Percentiles rank a stretch among this genome's conserved stretches.
Conservation (phyloP, 1,140 invertebrate genomes). For the Zaprionus inermis region DNA sequence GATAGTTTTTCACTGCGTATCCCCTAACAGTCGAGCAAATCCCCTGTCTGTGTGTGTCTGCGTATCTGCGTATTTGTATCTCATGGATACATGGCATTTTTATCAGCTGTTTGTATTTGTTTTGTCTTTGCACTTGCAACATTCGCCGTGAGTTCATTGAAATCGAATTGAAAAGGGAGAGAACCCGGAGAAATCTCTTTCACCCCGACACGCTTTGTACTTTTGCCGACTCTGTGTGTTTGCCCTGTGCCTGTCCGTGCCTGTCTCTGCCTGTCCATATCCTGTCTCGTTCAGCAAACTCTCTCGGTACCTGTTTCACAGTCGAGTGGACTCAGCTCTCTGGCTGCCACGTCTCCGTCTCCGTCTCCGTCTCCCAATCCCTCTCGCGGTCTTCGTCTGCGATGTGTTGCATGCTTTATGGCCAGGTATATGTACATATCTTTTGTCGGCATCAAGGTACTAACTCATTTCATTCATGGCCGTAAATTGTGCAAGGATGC, state of each 20-base stretch:
- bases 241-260: slow-evolving; percentile 40
- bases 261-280: slow-evolving; percentile 47
- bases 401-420: slow-evolving; percentile 67
- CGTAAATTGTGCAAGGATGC: slow-evolving; percentile 72
- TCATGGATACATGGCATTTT: slow-evolving; percentile 66
- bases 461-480: slow-evolving; percentile 76
- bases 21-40: slow-evolving; percentile 25
- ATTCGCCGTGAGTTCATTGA: slow-evolving; percentile 72
- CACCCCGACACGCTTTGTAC: slow-evolving; percentile 67
- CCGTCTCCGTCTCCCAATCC: neutral
- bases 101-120: slow-evolving; percentile 76
- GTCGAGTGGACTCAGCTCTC: slow-evolving; percentile 68
- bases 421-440: slow-evolving; percentile 47
- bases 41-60: slow-evolving; percentile 21
- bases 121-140: slow-evolving; percentile 67
- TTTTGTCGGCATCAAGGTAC: slow-evolving; percentile 71
- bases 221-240: slow-evolving; percentile 66
- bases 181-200: slow-evolving; percentile 68
- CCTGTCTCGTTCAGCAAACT: slow-evolving; percentile 43
- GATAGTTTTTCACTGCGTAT: slow-evolving; percentile 34
- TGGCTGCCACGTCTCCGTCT: neutral
- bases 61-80: slow-evolving; percentile 50
- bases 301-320: slow-evolving; percentile 70
- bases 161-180: slow-evolving; percentile 65
- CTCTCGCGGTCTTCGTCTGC: slow-evolving; percentile 7